Conservation (phyloP, 2,888 invertebrate genomes). For the Metalampra italica region DNA sequence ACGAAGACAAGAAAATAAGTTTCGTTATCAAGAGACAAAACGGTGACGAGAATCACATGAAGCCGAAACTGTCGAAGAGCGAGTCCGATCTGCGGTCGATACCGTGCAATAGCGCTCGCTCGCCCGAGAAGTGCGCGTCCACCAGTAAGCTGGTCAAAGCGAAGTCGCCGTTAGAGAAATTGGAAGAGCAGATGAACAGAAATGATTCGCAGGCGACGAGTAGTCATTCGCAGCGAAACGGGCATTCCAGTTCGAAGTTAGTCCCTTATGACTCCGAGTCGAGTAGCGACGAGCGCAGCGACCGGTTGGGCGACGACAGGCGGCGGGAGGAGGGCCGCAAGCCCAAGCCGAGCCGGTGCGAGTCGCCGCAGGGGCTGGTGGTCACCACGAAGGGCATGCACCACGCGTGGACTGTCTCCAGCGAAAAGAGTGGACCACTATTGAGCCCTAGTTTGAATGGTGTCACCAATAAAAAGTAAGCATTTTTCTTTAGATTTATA, state of each 20-base stretch:
- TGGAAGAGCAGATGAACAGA: slow-evolving; percentile 70
- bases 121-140: slow-evolving; percentile 42
- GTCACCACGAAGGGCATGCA: slow-evolving; percentile 61
- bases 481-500: slow-evolving; percentile 9
- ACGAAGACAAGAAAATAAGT: slow-evolving; percentile 58
- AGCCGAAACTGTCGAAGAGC: slow-evolving; percentile 47
- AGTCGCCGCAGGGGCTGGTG: slow-evolving; percentile 48
- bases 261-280: slow-evolving; percentile 81
- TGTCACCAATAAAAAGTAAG: slow-evolving; percentile 67
- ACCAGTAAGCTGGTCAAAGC: slow-evolving; percentile 52
- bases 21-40: slow-evolving; percentile 55
- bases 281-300: slow-evolving; percentile 62
- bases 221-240: slow-evolving; percentile 42
- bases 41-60: slow-evolving; percentile 41
- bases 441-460: slow-evolving; percentile 72
- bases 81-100: slow-evolving; percentile 48
- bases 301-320: slow-evolving; percentile 24
- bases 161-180: slow-evolving; percentile 64
- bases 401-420: slow-evolving; percentile 67
- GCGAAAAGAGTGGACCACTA: slow-evolving; percentile 55
- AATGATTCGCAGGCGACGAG: slow-evolving; percentile 31
- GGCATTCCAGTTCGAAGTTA: slow-evolving; percentile 49
- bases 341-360: slow-evolving; percentile 52
- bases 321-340: slow-evolving; percentile 31
- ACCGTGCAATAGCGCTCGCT: slow-evolving; percentile 30